These are phyloP conservation scores for Nyctereutes procyonoides DNA, from an alignment of 2,113 vertebrate species.

Conservation along the genomic window DNA sequence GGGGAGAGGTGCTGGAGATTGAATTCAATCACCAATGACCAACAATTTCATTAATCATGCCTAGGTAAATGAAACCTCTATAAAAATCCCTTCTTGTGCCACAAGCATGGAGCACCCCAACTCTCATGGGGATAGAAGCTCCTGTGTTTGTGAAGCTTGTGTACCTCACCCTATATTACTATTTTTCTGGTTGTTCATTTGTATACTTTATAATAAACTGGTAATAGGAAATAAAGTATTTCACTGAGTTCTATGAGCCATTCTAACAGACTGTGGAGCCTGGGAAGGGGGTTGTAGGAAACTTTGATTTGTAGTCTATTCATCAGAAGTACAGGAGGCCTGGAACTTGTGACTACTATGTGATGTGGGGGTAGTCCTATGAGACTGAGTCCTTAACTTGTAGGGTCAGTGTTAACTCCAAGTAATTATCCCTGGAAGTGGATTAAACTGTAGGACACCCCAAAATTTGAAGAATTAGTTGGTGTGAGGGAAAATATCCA, in stretches of 20 bases:
- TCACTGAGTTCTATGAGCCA: neutral
- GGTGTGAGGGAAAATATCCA: neutral
- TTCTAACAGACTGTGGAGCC: neutral
- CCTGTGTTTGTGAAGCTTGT: neutral
- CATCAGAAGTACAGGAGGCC: neutral
- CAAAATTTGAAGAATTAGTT: neutral
- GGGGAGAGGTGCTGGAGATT: neutral
- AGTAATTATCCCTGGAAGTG: fast-evolving
- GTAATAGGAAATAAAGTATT: neutral
- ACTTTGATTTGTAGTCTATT: neutral
- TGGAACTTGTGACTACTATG: neutral
- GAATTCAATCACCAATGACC: neutral
- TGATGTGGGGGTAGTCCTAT: neutral
- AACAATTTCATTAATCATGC: neutral
- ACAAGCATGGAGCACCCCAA: neutral
- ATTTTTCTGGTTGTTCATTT: neutral
- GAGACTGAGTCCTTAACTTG: neutral
- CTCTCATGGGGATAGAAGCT: neutral
- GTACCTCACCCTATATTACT: neutral
- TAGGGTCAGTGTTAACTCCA: neutral
- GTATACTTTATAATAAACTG: neutral
- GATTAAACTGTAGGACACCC: neutral
- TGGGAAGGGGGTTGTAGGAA: neutral
- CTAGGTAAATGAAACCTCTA: neutral
- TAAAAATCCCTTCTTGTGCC: neutral